Base-by-base conservation (phyloP, 64 coral and sea anemone genomes). In the Montipora cactus region DNA sequence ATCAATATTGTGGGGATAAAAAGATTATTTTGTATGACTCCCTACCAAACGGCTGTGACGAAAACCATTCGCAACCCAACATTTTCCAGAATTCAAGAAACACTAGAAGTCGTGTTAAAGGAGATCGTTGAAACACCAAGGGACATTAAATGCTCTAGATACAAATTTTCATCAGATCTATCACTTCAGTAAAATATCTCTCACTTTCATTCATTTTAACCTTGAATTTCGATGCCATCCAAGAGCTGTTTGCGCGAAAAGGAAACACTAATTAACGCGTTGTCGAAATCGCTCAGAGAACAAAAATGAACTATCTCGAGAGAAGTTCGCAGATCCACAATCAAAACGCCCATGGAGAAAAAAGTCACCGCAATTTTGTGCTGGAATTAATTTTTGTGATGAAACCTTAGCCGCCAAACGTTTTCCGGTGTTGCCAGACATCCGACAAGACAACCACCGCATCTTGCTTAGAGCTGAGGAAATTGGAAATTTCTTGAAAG, bases 1-100 rank as follows among this genome's bases (percentile, higher is more conserved):
- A 86, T 86, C 66, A 86, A 71, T 86, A 86, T 50, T 86, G 82
- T 86, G 64, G 47, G 82, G 45, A 86, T 67, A 16, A 86, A 86
- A 51, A 19, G 44, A 50, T 86, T 71, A 86, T 71, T 86, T 86
- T 85, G 70, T 72, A 86, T 71, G 82, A 86, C 16, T 71, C 4
- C 45, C 61, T 62, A 86, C 45, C 37, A 47, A 86, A 86, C 82
- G 68, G 82, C 82, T 86, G 82, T 86, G 82, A 71, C 68, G 47
- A 20, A 86, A 72, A 50, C 55, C 66, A 78, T 49, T 49, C 3
- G 71, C 82, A 62, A 71, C 19, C 66, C 7, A 50, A 67, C 48
- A 82, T 48, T n/a, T 86, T n/a, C 82, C 82, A 86, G 82, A 86
- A 71, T 71, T 84, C 48, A 14, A 49, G 19, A n/a, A 71, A 49